Base-by-base conservation (phyloP, 2,888 invertebrate species). In the Zaprionus bogoriensis region DNA sequence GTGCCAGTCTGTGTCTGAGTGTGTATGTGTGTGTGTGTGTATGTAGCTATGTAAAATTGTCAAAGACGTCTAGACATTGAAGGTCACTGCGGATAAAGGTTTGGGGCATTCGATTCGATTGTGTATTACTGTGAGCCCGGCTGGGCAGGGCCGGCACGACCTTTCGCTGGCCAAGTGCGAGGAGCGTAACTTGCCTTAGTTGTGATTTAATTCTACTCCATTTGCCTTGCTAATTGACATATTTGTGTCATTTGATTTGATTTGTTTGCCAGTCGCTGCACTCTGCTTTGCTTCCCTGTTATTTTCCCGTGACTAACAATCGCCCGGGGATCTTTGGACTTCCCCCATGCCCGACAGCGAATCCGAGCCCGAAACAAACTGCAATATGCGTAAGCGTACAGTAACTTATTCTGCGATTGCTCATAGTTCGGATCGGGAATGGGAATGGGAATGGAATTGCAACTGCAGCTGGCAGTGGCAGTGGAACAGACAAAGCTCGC, bases 21-120 rank as follows among this genome's bases (percentile, higher is more conserved):
- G 30, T 47, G 53, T 58, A n/a, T 46, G 44, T 64, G 27, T 27
- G 48, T 64, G 57, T 67, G 57, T 67, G 48, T 58, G 58, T 67
- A 48, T 65, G 61, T 68, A 42, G 65, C 51, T 63, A 67, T 76
- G 70, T 70, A 74, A 76, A 70, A 68, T 77, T 85, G 77, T 84
- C 81, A 84, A 85, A 85, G 75, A 62, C 45, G 85, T 86, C 85
- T 86, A 86, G 85, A 86, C 85, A 52, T 52, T 71, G 85, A 87
- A 87, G 85, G 85, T 78, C 85, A 77, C 64, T 75, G 66, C 36
- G 68, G 55, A 68, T 60, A 71, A 82, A 62, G 68, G 74, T 71
- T 73, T 52, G 62, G 54, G 68, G 61, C 67, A 63, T 41, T 54
- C 38, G 5, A 59, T 54, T 59, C 48, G 28, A 58, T 36, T 62